A percentile compares a stretch with the other conserved stretches of the same genome.
Evolutionary conservation across 2,888 invertebrate species (phyloP).

Genomic region (Pocota personata): DNA sequence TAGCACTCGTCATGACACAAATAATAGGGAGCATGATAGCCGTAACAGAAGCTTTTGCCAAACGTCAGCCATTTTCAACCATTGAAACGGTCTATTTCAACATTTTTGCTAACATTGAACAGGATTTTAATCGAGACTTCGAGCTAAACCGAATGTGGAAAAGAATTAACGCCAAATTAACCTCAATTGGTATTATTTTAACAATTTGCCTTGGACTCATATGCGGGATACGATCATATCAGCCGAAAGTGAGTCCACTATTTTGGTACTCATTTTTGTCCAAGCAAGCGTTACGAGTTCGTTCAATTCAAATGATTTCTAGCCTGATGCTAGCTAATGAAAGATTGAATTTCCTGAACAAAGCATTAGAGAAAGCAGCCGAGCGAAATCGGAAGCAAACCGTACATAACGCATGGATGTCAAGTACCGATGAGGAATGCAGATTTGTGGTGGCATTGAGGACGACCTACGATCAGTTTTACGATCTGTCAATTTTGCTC

Average conservation of each 20-base stretch:
- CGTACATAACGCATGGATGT: conserved; percentile 15
- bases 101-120: neutral
- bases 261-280: conserved; percentile 51
- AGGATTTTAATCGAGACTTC: neutral
- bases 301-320: conserved; percentile 51
- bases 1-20: conserved; percentile 13
- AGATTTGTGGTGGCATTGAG: conserved; percentile 76
- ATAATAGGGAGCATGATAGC: conserved; percentile 46
- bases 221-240: neutral
- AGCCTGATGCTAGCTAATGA: conserved; percentile 43
- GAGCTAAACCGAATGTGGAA: conserved; percentile 1
- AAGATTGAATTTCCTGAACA: conserved; percentile 30
- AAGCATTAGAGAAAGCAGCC: conserved; percentile 29
- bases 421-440: conserved; percentile 35
- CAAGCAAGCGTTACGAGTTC: conserved; percentile 51
- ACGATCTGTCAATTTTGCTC: conserved; percentile 75
- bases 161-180: conserved; percentile 7
- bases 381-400: conserved; percentile 1
- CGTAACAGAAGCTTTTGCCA: conserved; percentile 65
- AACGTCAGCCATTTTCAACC: conserved; percentile 26
- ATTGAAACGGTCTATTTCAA: conserved; percentile 18
- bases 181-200: neutral
- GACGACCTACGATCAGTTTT: conserved; percentile 77
- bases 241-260: neutral
- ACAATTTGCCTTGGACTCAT: neutral